These are phyloP conservation scores for Andrena hattorfiana DNA, from an alignment of 2,888 invertebrate species.

Conservation along the genomic window DNA sequence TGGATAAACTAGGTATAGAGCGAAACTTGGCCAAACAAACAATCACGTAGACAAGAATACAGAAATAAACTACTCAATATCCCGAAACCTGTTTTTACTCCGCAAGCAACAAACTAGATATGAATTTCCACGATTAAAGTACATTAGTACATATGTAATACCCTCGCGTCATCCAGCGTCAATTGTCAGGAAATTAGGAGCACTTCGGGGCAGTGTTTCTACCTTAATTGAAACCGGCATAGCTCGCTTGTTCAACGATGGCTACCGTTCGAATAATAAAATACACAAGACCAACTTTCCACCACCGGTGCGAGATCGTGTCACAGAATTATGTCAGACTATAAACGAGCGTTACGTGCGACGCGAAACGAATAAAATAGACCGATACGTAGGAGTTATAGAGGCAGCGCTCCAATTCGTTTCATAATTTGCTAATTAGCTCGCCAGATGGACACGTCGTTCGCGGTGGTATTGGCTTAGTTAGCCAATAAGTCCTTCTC, in stretches of 20 bases:
- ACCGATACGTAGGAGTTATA: slow-evolving; percentile 58
- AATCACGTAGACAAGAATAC: too few species aligned
- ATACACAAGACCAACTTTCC: slow-evolving; percentile 7
- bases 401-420: slow-evolving; percentile 57
- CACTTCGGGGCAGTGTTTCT: neutral
- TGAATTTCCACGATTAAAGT: neutral
- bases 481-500: slow-evolving; percentile 76
- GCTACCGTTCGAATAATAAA: neutral
- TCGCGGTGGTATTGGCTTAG: slow-evolving; percentile 77
- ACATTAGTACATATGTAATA: neutral
- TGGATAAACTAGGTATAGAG: too few species aligned
- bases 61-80: too few species aligned
- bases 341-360: slow-evolving; percentile 8
- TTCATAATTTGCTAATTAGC: slow-evolving; percentile 78
- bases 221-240: neutral
- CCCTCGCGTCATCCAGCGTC: neutral
- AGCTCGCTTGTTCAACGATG: neutral
- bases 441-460: slow-evolving; percentile 79
- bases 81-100: too few species aligned
- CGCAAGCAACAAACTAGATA: neutral
- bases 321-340: slow-evolving; percentile 7
- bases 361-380: slow-evolving; percentile 47
- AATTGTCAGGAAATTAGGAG: neutral
- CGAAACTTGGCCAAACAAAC: too few species aligned
- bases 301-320: neutral